A percentile compares a stretch with the other conserved stretches of the same genome.
Conservation (phyloP, 2,797 vertebrate species). For the Florisuga fusca region DNA sequence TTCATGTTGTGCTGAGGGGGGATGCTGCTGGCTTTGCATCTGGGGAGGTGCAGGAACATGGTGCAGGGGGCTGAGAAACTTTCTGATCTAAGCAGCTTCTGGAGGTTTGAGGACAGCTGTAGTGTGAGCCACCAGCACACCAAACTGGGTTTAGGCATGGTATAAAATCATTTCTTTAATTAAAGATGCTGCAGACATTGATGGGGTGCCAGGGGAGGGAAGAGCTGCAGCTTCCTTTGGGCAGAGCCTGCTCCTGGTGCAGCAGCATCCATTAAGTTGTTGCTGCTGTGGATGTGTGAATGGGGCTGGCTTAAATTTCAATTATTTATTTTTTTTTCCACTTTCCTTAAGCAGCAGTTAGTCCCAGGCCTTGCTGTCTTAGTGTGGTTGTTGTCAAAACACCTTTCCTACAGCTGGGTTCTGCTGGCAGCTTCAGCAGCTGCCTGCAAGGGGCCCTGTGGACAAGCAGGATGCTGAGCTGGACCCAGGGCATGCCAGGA, state of each 20-base stretch:
- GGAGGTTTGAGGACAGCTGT: background rate
- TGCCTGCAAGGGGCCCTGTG: accelerated
- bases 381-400: background rate
- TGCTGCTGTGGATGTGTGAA: background rate
- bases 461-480: accelerated
- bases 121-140: accelerated
- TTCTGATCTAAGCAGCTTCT: background rate
- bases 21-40: background rate
- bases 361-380: background rate
- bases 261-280: background rate
- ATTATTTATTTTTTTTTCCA: background rate
- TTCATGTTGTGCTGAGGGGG: background rate
- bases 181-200: background rate
- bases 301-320: background rate
- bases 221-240: background rate
- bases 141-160: accelerated
- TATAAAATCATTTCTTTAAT: background rate
- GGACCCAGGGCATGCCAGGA: background rate
- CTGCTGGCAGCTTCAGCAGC: background rate
- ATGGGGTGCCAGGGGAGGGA: background rate
- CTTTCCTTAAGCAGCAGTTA: background rate
- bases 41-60: accelerated
- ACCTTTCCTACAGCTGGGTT: background rate
- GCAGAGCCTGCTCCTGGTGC: background rate
- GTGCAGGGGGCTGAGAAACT: background rate